These are phyloP conservation scores for Cydia splendana DNA, from an alignment of 1,140 invertebrate species.

Conservation along the genomic window DNA sequence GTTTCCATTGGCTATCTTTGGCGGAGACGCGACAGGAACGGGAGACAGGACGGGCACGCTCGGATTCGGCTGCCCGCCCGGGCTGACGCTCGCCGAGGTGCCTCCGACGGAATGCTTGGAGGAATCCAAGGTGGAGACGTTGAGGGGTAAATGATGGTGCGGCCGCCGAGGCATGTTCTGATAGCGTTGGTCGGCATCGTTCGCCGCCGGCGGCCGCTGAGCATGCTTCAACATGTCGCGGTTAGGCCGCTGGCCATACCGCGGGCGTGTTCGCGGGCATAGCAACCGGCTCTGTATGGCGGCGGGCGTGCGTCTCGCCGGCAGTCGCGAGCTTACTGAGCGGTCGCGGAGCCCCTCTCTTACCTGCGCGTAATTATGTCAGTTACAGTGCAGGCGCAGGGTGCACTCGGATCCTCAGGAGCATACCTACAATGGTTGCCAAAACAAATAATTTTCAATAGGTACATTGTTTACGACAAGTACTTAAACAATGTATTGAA, in stretches of 20 bases:
- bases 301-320: constrained; percentile 51
- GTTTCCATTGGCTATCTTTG: constrained; percentile 70
- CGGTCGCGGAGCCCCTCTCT: constrained; percentile 41
- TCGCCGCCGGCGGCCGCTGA: constrained; percentile 73
- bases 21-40: constrained; percentile 59
- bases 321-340: constrained; percentile 63
- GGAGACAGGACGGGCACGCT: constrained; percentile 57
- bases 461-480: constrained; percentile 24
- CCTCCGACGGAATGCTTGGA: constrained; percentile 88
- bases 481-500: no score
- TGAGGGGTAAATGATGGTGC: constrained; percentile 82
- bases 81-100: constrained; percentile 79
- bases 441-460: constrained; percentile 31
- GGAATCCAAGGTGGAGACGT: constrained; percentile 84
- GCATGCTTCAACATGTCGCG: constrained; percentile 79
- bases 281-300: constrained; percentile 48
- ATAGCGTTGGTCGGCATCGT: constrained; percentile 76
- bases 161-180: constrained; percentile 78
- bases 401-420: background rate
- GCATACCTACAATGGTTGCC: constrained; percentile 13
- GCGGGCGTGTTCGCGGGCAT: constrained; percentile 69
- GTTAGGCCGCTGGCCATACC: constrained; percentile 67
- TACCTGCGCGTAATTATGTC: constrained; percentile 69
- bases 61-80: constrained; percentile 61
- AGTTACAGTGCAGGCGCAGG: constrained; percentile 50